phyloP scores from a whole-genome alignment of 2,113 vertebrate genomes.

The Melanostigma gelatinosum region DNA sequence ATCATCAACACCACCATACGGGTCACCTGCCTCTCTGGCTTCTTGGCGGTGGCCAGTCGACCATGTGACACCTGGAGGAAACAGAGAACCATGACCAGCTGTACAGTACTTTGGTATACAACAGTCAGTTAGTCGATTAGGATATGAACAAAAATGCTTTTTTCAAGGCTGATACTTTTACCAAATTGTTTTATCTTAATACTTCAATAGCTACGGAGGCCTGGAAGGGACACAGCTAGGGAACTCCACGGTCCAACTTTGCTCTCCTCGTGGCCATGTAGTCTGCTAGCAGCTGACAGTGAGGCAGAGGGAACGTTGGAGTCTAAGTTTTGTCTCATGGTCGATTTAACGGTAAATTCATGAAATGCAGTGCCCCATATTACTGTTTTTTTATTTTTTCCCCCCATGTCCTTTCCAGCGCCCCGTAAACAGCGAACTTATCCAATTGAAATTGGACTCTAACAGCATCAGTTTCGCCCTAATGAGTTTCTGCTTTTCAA shows the following conservation, averaged over 20 bases:
- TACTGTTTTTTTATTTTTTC: background rate
- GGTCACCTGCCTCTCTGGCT: constrained; percentile 89
- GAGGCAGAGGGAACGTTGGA: background rate
- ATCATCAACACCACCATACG: constrained; percentile 94
- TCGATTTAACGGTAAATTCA: background rate
- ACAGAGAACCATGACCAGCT: background rate
- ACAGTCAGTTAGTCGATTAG: background rate
- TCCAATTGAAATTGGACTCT: background rate
- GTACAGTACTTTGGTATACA: background rate
- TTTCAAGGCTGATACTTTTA: background rate
- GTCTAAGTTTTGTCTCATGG: too few species aligned
- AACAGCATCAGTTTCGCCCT: background rate
- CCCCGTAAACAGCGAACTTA: background rate
- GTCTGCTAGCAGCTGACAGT: background rate
- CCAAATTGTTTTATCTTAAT: background rate
- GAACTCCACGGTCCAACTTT: too few species aligned
- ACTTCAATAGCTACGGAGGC: background rate
- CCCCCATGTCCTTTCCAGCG: background rate
- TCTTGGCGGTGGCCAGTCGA: constrained; percentile 83
- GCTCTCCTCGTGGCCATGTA: background rate
- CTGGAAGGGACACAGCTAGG: background rate
- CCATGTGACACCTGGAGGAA: constrained; percentile 85
- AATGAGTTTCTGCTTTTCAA: background rate
- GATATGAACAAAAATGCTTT: background rate
- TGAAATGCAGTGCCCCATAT: too few species aligned